Base-by-base conservation (phyloP, 2,888 invertebrate genomes). In the Chouioia cunea region DNA sequence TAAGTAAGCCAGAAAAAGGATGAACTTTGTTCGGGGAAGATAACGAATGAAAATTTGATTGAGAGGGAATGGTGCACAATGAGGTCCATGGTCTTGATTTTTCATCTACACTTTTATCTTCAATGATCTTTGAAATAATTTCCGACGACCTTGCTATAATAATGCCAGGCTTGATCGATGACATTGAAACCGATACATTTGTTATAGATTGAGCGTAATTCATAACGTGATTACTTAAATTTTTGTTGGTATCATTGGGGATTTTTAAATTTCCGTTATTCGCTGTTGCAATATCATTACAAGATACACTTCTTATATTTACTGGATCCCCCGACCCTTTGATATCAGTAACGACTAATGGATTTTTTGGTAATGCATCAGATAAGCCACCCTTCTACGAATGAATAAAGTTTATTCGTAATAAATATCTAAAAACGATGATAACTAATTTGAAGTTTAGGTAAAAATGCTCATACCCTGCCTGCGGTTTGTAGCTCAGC, bases 1-100 rank as follows among this genome's bases (percentile, higher is more conserved):
- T 93, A 73, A 93, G 86, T 43, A 93, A 89, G 23, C 94, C 94
- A 71, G 91, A 89, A 82, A 93, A 93, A 0, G 94, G 93, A 83
- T 92, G 90, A 12, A 89, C 78, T 75, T 83, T 82, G 57, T 82
- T 80, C 12, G 36, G 36, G 1, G 36, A 36, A 1, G 81, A 78
- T 48, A 79, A 74, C 57, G 77, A 64, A n/a, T 79, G 75, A 64
- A 78, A 74, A 64, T 73, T 78, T 2, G 75, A 62, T 53, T 79
- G 75, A 10, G 82, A 79, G 22, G 84, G 79, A 74, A 85, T 82
- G 6, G 82, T 72, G 62, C 79, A 82, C 3, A 84, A 73, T 16
- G 82, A 84, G 50, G 74, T 82, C 83, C 83, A 84, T 3, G 79
- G 77, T 69, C 77, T 79, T 16, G 75, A 71, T 27, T 76, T 78